phyloP scores from a whole-genome alignment of 2,888 invertebrate genomes.

The Seladonia tumulorum region DNA sequence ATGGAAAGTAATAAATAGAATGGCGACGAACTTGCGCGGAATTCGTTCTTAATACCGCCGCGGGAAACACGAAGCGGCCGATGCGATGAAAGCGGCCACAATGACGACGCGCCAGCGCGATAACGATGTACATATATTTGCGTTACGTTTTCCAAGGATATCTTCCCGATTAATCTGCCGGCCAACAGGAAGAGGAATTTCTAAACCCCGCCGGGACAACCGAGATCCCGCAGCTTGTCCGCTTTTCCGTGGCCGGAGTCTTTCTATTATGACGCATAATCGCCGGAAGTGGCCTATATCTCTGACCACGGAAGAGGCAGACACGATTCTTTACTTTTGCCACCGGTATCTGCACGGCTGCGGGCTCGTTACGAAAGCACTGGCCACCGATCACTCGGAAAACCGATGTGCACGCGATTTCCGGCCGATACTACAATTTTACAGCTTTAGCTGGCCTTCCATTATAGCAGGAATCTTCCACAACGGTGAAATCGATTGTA shows the following conservation, averaged over 20 bases:
- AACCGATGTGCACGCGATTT: neutral
- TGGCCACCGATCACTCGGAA: neutral
- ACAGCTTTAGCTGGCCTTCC: neutral
- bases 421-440: neutral
- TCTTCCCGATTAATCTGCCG: slow-evolving; percentile 51
- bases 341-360: neutral
- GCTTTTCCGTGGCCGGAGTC: slow-evolving; percentile 9
- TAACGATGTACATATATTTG: slow-evolving; percentile 39
- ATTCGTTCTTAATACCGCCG: slow-evolving; percentile 40
- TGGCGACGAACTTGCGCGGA: slow-evolving; percentile 44
- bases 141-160: slow-evolving; percentile 36
- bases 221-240: slow-evolving; percentile 19
- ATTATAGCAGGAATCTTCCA: neutral
- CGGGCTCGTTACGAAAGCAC: neutral
- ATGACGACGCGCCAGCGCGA: slow-evolving; percentile 32
- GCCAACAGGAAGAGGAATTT: slow-evolving; percentile 56
- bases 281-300: slow-evolving; percentile 62
- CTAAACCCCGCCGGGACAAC: slow-evolving; percentile 36
- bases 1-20: slow-evolving; percentile 57
- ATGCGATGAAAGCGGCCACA: slow-evolving; percentile 40
- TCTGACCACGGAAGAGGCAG: slow-evolving; percentile 21
- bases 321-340: slow-evolving; percentile 1
- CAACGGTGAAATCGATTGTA: neutral
- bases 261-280: slow-evolving; percentile 43
- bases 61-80: slow-evolving; percentile 7